Conservation (phyloP, 2,888 invertebrate species). For the Drosophila fulvimacula region DNA sequence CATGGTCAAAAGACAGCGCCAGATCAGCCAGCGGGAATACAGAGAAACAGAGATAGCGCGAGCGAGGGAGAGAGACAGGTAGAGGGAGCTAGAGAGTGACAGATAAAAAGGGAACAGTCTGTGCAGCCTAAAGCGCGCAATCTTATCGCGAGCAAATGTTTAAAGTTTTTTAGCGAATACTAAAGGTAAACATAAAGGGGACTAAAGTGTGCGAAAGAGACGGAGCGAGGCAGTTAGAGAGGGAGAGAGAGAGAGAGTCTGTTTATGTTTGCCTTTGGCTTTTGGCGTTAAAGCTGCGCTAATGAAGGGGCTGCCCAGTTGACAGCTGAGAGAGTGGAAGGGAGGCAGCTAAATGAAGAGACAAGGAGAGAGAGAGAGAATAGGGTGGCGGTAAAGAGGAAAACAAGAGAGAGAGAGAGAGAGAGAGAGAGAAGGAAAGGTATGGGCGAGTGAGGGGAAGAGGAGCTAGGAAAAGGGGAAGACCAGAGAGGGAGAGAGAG, state of each 20-base stretch:
- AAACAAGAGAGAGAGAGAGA: neutral
- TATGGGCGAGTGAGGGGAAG: neutral
- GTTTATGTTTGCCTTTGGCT: slow-evolving; percentile 20
- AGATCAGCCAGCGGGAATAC: slow-evolving; percentile 15
- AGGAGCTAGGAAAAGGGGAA: neutral
- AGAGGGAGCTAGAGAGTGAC: neutral
- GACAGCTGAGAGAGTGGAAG: slow-evolving; percentile 25
- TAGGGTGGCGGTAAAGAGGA: neutral
- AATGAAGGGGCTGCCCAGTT: slow-evolving; percentile 51
- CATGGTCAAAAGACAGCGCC: slow-evolving; percentile 30
- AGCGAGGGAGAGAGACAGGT: neutral
- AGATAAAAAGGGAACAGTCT: neutral
- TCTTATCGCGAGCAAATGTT: slow-evolving; percentile 61
- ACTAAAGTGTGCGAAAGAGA: neutral
- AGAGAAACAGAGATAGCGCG: neutral
- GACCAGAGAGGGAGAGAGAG: neutral
- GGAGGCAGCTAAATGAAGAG: neutral
- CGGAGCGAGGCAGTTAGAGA: accelerated
- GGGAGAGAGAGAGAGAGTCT: neutral
- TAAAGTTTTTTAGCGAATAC: slow-evolving; percentile 30
- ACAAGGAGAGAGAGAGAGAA: neutral
- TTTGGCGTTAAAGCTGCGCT: slow-evolving; percentile 54
- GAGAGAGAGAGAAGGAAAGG: neutral
- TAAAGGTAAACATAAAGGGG: slow-evolving; percentile 8
- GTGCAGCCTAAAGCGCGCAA: slow-evolving; percentile 23